Conservation (phyloP, 2,797 vertebrate genomes). For the Phrynocephalus guinanensis region DNA sequence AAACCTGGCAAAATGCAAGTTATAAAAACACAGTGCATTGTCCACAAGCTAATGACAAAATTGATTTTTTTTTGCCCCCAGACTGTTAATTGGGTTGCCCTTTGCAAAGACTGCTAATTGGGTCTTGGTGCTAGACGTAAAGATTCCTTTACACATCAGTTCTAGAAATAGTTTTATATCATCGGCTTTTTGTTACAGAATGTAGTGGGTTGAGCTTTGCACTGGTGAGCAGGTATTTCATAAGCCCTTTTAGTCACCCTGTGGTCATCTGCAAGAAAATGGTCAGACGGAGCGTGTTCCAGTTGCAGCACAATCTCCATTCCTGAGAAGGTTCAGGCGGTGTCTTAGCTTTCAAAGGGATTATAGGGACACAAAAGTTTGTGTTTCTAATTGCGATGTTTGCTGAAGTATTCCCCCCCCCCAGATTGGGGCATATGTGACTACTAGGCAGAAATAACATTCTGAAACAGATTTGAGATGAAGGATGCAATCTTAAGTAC, state of each 20-base stretch:
- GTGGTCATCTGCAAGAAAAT: constrained; percentile 41
- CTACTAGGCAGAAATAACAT: constrained; percentile 47
- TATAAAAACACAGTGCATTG: constrained; percentile 57
- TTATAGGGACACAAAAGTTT: neutral
- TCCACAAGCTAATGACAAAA: constrained; percentile 44
- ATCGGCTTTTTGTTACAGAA: neutral
- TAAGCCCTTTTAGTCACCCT: constrained; percentile 52
- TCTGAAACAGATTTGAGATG: constrained; percentile 7
- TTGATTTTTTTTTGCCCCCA: constrained; percentile 33
- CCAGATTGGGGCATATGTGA: constrained; percentile 52
- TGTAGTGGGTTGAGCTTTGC: neutral
- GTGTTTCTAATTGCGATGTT: neutral
- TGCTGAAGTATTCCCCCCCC: constrained; percentile 38
- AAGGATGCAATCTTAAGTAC: neutral
- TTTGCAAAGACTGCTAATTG: constrained; percentile 54
- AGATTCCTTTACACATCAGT: constrained; percentile 35
- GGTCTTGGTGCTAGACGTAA: constrained; percentile 26
- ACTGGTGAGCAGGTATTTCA: constrained; percentile 43
- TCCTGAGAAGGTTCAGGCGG: constrained; percentile 30
- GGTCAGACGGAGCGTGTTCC: constrained; percentile 57
- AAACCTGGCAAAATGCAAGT: constrained; percentile 68
- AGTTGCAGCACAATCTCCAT: constrained; percentile 55
- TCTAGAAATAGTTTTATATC: constrained; percentile 45
- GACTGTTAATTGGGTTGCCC: constrained; percentile 64
- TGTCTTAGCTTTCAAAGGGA: neutral